These are phyloP conservation scores for Chrysolina oricalcia DNA, from an alignment of 2,888 invertebrate species.

Conservation along the genomic window DNA sequence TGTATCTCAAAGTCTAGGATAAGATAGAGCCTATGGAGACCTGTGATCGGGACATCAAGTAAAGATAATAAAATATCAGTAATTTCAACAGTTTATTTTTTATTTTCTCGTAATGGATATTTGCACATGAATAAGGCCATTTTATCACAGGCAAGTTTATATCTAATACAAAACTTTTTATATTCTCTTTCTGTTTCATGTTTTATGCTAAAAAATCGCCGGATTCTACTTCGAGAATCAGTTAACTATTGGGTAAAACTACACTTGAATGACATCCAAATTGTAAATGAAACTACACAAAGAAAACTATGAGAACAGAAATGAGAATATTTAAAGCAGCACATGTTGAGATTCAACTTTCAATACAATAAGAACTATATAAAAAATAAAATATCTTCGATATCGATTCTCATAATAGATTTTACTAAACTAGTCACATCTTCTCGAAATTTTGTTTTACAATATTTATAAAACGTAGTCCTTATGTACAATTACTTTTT, in stretches of 20 bases:
- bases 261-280: no score
- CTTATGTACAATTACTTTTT: not conserved
- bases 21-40: no score
- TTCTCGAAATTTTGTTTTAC: not conserved
- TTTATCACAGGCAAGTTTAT: constrained; percentile 51
- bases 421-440: not conserved
- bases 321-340: not conserved
- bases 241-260: no score
- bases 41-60: no score
- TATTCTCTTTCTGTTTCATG: not conserved
- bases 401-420: not conserved
- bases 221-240: no score
- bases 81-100: constrained; percentile 6
- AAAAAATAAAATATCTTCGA: not conserved
- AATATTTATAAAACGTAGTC: not conserved
- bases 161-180: constrained; percentile 11
- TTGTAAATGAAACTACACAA: not conserved
- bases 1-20: no score
- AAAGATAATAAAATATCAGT: not conserved
- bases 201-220: no score
- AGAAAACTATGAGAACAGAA: not conserved
- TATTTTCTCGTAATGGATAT: constrained; percentile 34
- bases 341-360: not conserved
- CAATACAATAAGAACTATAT: not conserved
- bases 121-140: constrained; percentile 44